Evolutionary conservation across 2,113 vertebrate genomes (phyloP).

Genomic region (Ophthalmolycus amberensis): DNA sequence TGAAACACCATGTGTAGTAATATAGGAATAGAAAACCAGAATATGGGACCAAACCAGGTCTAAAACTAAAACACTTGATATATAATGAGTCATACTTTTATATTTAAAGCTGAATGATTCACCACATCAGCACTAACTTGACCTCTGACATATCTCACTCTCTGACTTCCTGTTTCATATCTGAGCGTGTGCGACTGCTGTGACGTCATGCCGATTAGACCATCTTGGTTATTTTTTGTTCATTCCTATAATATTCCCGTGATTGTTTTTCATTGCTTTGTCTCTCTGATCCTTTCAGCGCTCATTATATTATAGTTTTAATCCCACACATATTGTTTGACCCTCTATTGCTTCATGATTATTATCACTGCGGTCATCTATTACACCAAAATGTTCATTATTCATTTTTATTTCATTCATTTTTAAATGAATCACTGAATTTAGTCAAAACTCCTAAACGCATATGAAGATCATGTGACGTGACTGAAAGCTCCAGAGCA

Average conservation of each 20-base stretch:
- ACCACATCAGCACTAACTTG: background rate
- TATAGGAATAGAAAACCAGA: no score
- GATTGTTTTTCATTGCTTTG: no score
- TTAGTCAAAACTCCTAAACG: background rate
- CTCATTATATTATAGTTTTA: background rate
- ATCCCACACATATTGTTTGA: background rate
- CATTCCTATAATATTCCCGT: background rate
- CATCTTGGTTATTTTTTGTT: background rate
- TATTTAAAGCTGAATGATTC: background rate
- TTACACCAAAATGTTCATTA: background rate
- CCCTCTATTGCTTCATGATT: background rate
- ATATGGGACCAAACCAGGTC: background rate
- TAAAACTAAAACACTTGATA: background rate
- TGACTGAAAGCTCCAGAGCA: no score
- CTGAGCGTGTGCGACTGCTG: no score
- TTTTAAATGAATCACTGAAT: background rate
- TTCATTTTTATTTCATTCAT: background rate
- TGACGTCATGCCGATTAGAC: background rate
- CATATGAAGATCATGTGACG: no score
- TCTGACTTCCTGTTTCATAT: conserved; percentile 35
- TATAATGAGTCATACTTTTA: background rate
- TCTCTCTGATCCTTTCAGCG: background rate
- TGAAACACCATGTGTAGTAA: background rate
- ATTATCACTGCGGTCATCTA: background rate
- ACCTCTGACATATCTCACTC: conserved; percentile 13